phyloP scores from a whole-genome alignment of 2,113 vertebrate genomes.

The Catharus minimus region DNA sequence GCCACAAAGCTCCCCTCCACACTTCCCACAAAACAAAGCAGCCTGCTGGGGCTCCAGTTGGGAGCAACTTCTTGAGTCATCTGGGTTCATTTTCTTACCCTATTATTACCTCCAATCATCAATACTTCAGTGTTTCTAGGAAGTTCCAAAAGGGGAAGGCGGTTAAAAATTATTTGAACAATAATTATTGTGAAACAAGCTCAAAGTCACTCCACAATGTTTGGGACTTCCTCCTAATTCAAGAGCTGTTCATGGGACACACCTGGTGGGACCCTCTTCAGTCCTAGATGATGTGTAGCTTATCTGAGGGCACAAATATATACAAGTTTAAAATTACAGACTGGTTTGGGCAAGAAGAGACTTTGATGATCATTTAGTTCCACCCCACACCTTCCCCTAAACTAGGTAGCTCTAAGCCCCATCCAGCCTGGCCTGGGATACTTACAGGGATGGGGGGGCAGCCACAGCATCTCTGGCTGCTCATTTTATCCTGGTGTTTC shows the following conservation, averaged over 20 bases:
- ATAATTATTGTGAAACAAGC: background rate
- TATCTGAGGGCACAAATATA: background rate
- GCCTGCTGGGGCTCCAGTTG: background rate
- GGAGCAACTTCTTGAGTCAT: background rate
- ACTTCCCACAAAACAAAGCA: background rate
- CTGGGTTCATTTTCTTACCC: background rate
- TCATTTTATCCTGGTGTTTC: background rate
- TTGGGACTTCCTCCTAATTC: background rate
- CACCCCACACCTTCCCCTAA: background rate
- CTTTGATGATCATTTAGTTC: background rate
- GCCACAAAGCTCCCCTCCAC: background rate
- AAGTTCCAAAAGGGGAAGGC: background rate
- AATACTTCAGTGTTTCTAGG: background rate
- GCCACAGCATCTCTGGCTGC: background rate
- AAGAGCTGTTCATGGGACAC: background rate
- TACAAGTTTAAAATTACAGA: rapidly evolving
- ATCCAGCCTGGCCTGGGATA: background rate
- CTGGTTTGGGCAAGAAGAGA: background rate
- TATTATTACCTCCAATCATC: background rate
- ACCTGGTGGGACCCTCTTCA: background rate
- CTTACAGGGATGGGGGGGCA: background rate
- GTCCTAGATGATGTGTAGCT: rapidly evolving
- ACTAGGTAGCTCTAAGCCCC: background rate
- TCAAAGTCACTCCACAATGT: background rate
- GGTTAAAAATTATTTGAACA: background rate